A percentile compares a stretch with the other conserved stretches of the same genome.
These are phyloP conservation scores for Caenorhabditis sp. DNA, from an alignment of 2,888 invertebrate genomes.

Conservation along the genomic window DNA sequence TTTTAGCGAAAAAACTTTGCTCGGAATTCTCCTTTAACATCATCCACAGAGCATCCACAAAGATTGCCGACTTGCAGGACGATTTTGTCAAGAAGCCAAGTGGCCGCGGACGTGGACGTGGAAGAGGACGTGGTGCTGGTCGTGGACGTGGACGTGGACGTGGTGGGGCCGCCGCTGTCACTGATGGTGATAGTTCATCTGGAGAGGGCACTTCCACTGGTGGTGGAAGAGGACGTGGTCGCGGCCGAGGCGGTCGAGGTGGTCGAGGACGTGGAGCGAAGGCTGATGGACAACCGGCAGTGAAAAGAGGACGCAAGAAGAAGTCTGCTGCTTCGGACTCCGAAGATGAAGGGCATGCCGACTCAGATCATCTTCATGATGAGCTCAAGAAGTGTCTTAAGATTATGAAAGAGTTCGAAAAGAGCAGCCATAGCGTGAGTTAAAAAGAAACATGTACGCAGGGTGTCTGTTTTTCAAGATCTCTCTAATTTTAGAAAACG, in stretches of 20 bases:
- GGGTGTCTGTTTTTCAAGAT: too few species aligned
- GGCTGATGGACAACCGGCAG: slow-evolving; percentile 25
- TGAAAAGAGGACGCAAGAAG: slow-evolving; percentile 44
- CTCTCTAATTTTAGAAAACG: too few species aligned
- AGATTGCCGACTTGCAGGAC: slow-evolving; percentile 14
- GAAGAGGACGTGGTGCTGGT: slow-evolving; percentile 35
- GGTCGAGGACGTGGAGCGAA: slow-evolving; percentile 13
- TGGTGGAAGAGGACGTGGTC: slow-evolving; percentile 21
- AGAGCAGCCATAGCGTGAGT: slow-evolving; percentile 16
- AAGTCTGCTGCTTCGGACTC: slow-evolving; percentile 38
- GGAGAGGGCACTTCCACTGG: neutral
- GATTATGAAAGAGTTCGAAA: slow-evolving; percentile 27
- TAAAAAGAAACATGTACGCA: too few species aligned
- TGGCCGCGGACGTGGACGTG: slow-evolving; percentile 22
- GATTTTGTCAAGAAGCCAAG: slow-evolving; percentile 20
- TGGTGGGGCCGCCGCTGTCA: neutral
- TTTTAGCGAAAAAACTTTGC: too few species aligned
- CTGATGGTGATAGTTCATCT: neutral
- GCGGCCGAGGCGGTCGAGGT: neutral
- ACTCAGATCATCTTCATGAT: slow-evolving; percentile 32
- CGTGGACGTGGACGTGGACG: slow-evolving; percentile 22
- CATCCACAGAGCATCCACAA: too few species aligned
- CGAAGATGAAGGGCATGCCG: slow-evolving; percentile 34
- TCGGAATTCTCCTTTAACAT: too few species aligned
- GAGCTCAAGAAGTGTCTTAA: slow-evolving; percentile 45